A percentile compares a stretch with the other conserved stretches of the same genome.
These are phyloP conservation scores for Steinernema feltiae DNA, from an alignment of 1,140 invertebrate genomes.

Conservation along the genomic window DNA sequence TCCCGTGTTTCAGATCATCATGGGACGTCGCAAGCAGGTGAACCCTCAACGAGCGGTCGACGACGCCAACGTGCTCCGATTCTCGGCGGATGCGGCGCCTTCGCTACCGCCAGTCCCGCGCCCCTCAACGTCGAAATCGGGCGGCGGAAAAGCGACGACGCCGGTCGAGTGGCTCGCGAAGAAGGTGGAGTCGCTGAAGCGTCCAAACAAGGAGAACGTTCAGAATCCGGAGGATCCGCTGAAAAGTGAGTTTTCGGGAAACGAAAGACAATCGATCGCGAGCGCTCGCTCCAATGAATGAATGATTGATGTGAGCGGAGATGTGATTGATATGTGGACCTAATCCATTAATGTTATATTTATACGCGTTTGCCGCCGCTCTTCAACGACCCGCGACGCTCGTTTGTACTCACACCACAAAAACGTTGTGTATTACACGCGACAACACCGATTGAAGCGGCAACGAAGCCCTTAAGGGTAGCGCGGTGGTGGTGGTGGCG, in stretches of 20 bases:
- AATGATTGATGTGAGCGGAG: slow-evolving; percentile 15
- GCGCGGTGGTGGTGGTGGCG: too few relatives aligned
- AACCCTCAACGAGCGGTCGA: not conserved
- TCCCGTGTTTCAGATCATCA: not conserved
- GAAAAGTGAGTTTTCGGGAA: slow-evolving; percentile 3
- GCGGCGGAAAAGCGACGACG: too few relatives aligned
- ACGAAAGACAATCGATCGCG: slow-evolving; percentile 6
- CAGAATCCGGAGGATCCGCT: not conserved
- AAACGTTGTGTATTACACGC: too few relatives aligned
- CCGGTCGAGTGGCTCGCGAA: slow-evolving; percentile 11
- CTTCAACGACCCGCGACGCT: too few relatives aligned
- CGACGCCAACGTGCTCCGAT: not conserved
- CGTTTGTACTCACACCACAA: not conserved
- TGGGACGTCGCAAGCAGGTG: slow-evolving; percentile 24
- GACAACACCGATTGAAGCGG: too few relatives aligned
- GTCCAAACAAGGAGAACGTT: slow-evolving; percentile 4
- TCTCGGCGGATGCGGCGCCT: not conserved
- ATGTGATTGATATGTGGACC: slow-evolving; percentile 15
- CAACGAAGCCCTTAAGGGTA: not conserved
- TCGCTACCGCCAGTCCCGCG: not conserved
- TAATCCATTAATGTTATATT: slow-evolving; percentile 16
- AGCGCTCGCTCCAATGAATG: slow-evolving; percentile 8
- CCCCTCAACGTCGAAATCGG: slow-evolving; percentile 8
- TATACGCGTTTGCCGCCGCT: not conserved
- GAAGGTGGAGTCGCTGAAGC: slow-evolving; percentile 17